Evolutionary conservation across 1,140 invertebrate genomes (phyloP), one percentile per base, ranked within the genome.

Genomic region (Thalassaphorura encarpata): DNA sequence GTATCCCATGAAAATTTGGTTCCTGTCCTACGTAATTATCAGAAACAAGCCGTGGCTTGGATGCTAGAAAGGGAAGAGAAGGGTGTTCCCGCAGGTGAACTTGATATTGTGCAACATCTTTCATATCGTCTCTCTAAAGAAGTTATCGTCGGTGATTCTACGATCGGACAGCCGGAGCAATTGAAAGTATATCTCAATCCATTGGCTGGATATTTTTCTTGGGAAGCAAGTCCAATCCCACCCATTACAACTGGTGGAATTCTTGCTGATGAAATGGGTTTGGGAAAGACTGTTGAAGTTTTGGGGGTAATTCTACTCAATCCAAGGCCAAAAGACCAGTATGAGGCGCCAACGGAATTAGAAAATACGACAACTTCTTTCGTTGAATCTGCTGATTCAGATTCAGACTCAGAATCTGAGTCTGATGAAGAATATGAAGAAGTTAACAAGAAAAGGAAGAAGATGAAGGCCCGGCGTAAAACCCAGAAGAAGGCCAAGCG

Each of bases 241-340:
- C 2, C 54, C 1, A 39, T 72, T 26, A 71, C 73, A 33, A 76
- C 74, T n/a, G 84, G 85, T 49, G 86, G 85, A 5, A 86, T 89
- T 52, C 70, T 89, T 43, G 84, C 84, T 18, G 86, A 89, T 72
- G 85, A 89, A 72, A 89, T 89, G 86, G 86, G 52, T 23, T 68
- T 89, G 18, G 86, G 86, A 1, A 89, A 89, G 73, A 88, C 86
- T 0, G 79, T 89, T 3, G 85, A 89, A 71, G 77, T 87, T 21
- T 66, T 89, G 13, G 77, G 82, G 16, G 77, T 80, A 52, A 76
- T 88, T 61, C 67, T 87, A 41, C 66, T 73, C 2, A 75, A 87
- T 72, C 77, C 76, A 13, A 50, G 33, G 19, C 48, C 29, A 29
- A 15, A 18, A 11, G 48, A 15, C 19, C 8, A 6, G 3, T 50